Evolutionary conservation across 2,113 vertebrate genomes (phyloP), one percentile per base, ranked within the genome.

Genomic region (Sorex araneus): DNA sequence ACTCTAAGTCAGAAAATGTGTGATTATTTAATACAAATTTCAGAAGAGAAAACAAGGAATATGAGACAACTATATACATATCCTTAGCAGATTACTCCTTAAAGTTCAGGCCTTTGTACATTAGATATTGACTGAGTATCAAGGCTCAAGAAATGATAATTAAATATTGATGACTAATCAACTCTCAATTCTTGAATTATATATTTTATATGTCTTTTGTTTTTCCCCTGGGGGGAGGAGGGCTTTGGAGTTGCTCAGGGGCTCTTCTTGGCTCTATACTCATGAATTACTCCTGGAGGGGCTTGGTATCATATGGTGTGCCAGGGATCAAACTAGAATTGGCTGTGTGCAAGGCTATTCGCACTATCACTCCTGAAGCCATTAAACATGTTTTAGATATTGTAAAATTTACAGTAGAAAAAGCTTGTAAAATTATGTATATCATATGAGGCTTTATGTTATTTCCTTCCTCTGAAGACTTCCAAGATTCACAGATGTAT

Each of bases 381-480:
- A 54, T 54, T 54, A 15, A 70, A 89, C 80, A 25, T 70, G 28
- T 75, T 93, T 80, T 69, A 86, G 47, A 36, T 21, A 71, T 94
- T 19, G 25, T 25, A 16, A 75, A 50, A 8, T 87, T 89, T 90
- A 57, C 7, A 84, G 12, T 8, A 69, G 32, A 12, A 7, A 74
- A 7, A 74, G 25, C 2, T 16, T 9, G 28, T 4, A 88, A 84
- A 71, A 45, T 67, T 92, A 86, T 11, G 5, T 25, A 43, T 13
- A 84, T 23, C 13, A 27, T 71, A 73, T 81, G 34, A 87, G 40
- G 87, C 81, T 81, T 91, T 54, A 70, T 78, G 78, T 63, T 50
- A 27, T 1, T 78, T 88, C 28, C 90, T 97, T 88, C 47, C 75
- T 96, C 66, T 88, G 69, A 92, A 81, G 84, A 82, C 2, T 21